Conservation (phyloP, 2,888 invertebrate genomes). For the Ochropleura plecta region DNA sequence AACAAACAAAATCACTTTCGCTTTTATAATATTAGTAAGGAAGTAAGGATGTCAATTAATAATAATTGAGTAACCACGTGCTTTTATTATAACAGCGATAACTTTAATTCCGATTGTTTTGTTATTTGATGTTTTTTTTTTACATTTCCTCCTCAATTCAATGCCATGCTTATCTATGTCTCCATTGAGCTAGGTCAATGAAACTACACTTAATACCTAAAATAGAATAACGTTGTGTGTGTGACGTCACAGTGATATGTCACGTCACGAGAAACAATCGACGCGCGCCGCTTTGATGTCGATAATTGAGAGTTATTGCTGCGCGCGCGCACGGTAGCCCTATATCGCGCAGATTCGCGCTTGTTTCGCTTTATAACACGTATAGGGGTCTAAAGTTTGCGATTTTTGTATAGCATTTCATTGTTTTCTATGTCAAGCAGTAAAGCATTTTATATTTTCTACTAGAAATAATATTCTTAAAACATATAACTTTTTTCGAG, state of each 20-base stretch:
- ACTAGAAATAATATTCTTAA: neutral
- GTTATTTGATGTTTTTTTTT: too few species aligned
- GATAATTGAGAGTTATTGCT: constrained; percentile 73
- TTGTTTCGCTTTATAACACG: constrained; percentile 49
- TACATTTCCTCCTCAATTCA: neutral
- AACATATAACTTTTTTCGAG: neutral
- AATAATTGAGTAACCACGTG: too few species aligned
- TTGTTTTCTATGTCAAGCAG: neutral
- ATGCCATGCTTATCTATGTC: constrained; percentile 10
- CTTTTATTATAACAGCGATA: too few species aligned
- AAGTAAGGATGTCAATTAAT: too few species aligned
- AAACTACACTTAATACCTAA: neutral
- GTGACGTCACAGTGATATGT: constrained; percentile 41
- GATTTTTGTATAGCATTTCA: neutral
- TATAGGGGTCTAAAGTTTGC: constrained; percentile 40
- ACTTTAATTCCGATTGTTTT: too few species aligned
- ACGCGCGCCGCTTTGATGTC: constrained; percentile 64
- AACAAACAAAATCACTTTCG: too few species aligned
- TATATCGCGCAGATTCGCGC: constrained; percentile 50
- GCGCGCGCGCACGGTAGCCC: constrained; percentile 61
- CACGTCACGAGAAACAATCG: constrained; percentile 54
- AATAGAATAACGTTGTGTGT: constrained; percentile 13
- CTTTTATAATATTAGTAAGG: too few species aligned
- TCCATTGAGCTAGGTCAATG: too few species aligned
- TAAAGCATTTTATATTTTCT: neutral